phyloP scores from a whole-genome alignment of 1,140 invertebrate genomes.

The Ylistrum balloti region DNA sequence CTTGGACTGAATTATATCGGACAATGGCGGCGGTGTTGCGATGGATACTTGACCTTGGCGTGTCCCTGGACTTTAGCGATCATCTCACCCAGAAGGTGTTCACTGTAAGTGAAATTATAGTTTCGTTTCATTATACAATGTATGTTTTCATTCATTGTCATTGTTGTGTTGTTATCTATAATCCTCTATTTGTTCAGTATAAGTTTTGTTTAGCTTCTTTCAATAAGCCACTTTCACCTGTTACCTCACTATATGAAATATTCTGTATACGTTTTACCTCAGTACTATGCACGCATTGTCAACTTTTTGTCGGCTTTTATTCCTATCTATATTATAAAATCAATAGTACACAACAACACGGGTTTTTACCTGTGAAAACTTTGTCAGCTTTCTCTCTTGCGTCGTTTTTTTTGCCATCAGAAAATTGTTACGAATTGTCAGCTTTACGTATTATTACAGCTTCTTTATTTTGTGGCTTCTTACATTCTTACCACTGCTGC shows the following conservation, averaged over 20 bases:
- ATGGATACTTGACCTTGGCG: too few relatives aligned
- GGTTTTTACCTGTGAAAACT: not conserved
- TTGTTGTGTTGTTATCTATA: not conserved
- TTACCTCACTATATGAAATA: too few relatives aligned
- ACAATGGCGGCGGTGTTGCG: not conserved
- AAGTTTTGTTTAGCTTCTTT: too few relatives aligned
- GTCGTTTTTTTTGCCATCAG: not conserved
- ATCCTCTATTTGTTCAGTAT: too few relatives aligned
- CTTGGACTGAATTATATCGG: too few relatives aligned
- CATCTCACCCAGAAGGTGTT: too few relatives aligned
- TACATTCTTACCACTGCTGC: too few relatives aligned
- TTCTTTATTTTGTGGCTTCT: too few relatives aligned
- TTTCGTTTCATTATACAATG: not conserved
- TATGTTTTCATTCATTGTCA: too few relatives aligned
- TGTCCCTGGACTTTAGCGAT: not conserved
- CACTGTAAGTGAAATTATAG: too few relatives aligned
- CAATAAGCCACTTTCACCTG: too few relatives aligned
- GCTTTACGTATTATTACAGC: not conserved
- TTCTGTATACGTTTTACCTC: not conserved
- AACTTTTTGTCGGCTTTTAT: not conserved
- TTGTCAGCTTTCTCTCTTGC: not conserved
- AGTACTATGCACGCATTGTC: too few relatives aligned
- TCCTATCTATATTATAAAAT: not conserved
- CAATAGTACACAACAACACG: not conserved
- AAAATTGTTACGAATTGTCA: not conserved